A percentile compares a stretch with the other conserved stretches of the same genome.
These are phyloP conservation scores for Phrynocephalus guinanensis DNA, from an alignment of 2,797 vertebrate species.

Conservation along the genomic window DNA sequence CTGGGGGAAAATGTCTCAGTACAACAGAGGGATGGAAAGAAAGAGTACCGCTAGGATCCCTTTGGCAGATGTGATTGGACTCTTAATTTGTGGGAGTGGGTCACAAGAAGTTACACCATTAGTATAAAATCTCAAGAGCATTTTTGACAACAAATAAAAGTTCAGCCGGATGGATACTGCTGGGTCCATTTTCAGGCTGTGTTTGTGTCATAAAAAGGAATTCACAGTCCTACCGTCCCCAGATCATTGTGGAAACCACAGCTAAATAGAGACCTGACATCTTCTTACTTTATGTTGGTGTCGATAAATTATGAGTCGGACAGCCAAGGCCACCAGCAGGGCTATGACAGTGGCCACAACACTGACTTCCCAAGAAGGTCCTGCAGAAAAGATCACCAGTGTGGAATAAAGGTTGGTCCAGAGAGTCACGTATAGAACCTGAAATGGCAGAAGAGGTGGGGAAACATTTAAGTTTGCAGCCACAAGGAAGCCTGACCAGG, in stretches of 20 bases:
- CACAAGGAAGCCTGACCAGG: neutral
- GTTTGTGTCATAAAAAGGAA: too few species aligned
- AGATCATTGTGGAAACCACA: neutral
- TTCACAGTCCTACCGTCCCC: too few species aligned
- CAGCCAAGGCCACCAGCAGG: slow-evolving; percentile 53
- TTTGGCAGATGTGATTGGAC: too few species aligned
- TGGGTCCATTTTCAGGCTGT: too few species aligned
- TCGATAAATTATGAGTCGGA: slow-evolving; percentile 70
- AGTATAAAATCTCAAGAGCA: too few species aligned
- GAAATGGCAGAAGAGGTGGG: neutral
- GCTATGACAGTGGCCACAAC: slow-evolving; percentile 76
- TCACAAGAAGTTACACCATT: too few species aligned
- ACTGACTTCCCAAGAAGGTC: slow-evolving; percentile 69
- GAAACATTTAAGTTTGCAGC: neutral
- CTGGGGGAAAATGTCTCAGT: too few species aligned
- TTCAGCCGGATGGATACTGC: too few species aligned
- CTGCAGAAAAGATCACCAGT: slow-evolving; percentile 70
- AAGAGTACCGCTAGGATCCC: too few species aligned
- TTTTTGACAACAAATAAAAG: too few species aligned
- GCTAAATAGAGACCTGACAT: neutral
- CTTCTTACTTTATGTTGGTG: slow-evolving; percentile 76
- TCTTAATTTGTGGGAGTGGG: too few species aligned
- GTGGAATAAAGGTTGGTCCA: slow-evolving; percentile 82
- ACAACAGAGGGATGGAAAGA: too few species aligned
- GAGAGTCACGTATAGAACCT: slow-evolving; percentile 79